These are phyloP conservation scores for Ictalurus furcatus DNA, from an alignment of 2,113 vertebrate genomes.

Conservation along the genomic window DNA sequence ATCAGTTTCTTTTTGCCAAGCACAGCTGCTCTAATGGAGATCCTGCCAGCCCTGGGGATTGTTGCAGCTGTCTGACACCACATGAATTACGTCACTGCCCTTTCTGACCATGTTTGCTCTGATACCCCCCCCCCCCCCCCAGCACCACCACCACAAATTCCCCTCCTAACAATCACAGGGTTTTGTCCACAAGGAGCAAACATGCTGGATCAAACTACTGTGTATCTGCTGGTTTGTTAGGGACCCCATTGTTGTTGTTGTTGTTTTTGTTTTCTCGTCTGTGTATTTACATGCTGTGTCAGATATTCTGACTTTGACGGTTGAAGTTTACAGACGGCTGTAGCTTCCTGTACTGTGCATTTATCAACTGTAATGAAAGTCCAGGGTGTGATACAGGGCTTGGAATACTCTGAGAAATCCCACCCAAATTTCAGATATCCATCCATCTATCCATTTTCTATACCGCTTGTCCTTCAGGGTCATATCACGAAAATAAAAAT, in stretches of 20 bases:
- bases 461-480: no score
- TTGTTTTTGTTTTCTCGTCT: not conserved
- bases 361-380: not conserved
- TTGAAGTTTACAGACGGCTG: not conserved
- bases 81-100: slow-evolving; percentile 37
- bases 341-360: not conserved
- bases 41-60: slow-evolving; percentile 37
- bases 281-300: slow-evolving; percentile 3
- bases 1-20: slow-evolving; percentile 24
- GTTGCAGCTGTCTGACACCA: slow-evolving; percentile 18
- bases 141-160: no score
- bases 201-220: slow-evolving; percentile 9
- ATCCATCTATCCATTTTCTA: no score
- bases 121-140: not conserved
- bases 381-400: not conserved
- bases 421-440: not conserved
- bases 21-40: slow-evolving; percentile 31
- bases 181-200: slow-evolving; percentile 27
- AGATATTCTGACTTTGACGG: slow-evolving; percentile 15
- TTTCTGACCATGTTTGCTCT: slow-evolving; percentile 26
- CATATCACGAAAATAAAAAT: not conserved
- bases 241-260: not conserved
- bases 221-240: slow-evolving; percentile 2
- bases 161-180: not conserved
- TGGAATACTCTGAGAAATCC: not conserved